Conservation (phyloP, 2,888 invertebrate species). For the Conus canariensis region DNA sequence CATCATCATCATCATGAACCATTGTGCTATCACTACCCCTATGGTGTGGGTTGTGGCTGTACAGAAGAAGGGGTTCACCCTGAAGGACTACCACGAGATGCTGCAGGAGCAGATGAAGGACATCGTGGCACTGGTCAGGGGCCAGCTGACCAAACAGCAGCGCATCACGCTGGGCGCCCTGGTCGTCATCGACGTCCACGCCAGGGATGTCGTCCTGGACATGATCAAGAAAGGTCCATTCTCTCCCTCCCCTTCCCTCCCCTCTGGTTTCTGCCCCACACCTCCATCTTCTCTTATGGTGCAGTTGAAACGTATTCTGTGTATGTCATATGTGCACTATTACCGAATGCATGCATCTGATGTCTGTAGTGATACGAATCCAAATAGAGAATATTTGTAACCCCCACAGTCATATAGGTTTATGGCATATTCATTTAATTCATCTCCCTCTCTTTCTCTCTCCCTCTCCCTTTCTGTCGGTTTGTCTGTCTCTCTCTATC, state of each 20-base stretch:
- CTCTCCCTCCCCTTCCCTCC: neutral
- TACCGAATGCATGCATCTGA: no score
- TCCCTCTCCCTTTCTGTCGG: no score
- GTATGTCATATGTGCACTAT: no score
- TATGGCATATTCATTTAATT: no score
- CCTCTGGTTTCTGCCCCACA: neutral
- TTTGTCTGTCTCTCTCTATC: no score
- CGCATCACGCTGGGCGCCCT: constrained; percentile 93
- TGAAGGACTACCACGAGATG: neutral
- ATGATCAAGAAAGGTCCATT: constrained; percentile 75
- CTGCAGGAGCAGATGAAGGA: constrained; percentile 82
- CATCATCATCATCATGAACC: neutral
- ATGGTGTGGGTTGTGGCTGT: neutral
- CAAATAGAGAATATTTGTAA: no score
- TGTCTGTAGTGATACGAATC: no score
- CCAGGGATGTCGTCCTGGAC: constrained; percentile 89
- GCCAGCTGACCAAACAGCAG: constrained; percentile 91
- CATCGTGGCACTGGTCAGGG: constrained; percentile 88
- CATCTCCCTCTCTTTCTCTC: no score
- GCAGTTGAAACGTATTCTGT: no score
- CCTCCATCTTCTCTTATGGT: neutral
- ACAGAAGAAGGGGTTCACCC: neutral
- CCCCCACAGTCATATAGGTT: no score
- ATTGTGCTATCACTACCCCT: neutral
- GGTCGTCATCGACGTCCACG: constrained; percentile 95